A percentile compares a stretch with the other conserved stretches of the same genome.
Conservation (phyloP, 1,140 invertebrate species). For the Gryon sp. region DNA sequence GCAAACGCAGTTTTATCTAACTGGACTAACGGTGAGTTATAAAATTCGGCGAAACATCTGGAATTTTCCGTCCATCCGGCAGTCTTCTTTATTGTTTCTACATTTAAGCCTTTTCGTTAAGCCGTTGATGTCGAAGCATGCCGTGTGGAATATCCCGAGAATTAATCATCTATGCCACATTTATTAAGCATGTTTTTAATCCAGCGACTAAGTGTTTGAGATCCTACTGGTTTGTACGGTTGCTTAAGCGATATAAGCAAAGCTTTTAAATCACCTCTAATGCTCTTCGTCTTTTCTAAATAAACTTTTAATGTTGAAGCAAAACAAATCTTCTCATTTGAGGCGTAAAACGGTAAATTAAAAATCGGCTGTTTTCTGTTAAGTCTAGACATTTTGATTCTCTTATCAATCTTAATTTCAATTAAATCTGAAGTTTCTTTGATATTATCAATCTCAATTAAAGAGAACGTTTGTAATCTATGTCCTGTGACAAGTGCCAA, state of each 20-base stretch:
- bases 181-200: neutral
- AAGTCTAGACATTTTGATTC: constrained; percentile 27
- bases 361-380: constrained; percentile 31
- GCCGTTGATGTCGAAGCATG: constrained; percentile 16
- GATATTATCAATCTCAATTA: constrained; percentile 56
- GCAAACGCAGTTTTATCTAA: neutral
- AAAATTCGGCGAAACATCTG: constrained; percentile 4
- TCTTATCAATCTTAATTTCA: constrained; percentile 35
- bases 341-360: constrained; percentile 15
- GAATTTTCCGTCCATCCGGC: constrained; percentile 12
- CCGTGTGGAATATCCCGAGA: constrained; percentile 7
- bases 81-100: constrained; percentile 4
- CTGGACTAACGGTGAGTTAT: constrained; percentile 3
- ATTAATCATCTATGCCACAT: constrained; percentile 1
- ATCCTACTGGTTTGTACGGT: constrained; percentile 1
- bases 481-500: constrained; percentile 47
- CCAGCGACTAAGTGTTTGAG: constrained; percentile 18
- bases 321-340: constrained; percentile 21
- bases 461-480: constrained; percentile 53
- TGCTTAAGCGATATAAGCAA: constrained; percentile 4
- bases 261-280: constrained; percentile 6
- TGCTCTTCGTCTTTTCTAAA: neutral
- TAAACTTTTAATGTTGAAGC: constrained; percentile 22
- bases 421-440: constrained; percentile 2
- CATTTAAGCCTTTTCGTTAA: constrained; percentile 5